A percentile compares a stretch with the other conserved stretches of the same genome.
phyloP scores from a whole-genome alignment of 1,140 invertebrate species.

The Stratiolaelaps scimitus region DNA sequence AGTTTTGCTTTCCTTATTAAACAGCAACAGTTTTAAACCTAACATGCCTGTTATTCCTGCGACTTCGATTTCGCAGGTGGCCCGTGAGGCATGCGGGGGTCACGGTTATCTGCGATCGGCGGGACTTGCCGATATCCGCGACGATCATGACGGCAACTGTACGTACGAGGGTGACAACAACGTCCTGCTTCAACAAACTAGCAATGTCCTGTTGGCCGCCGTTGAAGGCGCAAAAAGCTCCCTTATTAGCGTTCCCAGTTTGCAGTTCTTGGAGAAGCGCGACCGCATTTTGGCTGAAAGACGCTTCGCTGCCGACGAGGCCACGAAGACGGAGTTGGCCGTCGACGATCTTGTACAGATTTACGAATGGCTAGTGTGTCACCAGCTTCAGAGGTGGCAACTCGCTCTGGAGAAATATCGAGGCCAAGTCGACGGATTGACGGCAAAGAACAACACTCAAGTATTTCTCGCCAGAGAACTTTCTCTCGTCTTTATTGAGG shows the following conservation, averaged over 20 bases:
- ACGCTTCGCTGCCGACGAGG: neutral
- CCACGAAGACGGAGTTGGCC: neutral
- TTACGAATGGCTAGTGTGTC: slow-evolving; percentile 68
- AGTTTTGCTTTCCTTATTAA: too few relatives aligned
- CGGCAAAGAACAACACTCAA: slow-evolving; percentile 63
- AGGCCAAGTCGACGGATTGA: slow-evolving; percentile 54
- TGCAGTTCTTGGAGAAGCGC: slow-evolving; percentile 9
- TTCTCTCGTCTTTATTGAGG: slow-evolving; percentile 59
- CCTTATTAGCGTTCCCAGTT: neutral
- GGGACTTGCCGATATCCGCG: slow-evolving; percentile 64
- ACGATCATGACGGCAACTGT: slow-evolving; percentile 77
- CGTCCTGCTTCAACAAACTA: slow-evolving; percentile 82
- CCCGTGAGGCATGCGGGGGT: slow-evolving; percentile 71
- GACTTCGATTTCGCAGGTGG: neutral
- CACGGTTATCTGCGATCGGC: slow-evolving; percentile 52
- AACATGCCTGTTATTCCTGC: too few relatives aligned
- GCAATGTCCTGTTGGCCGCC: slow-evolving; percentile 63
- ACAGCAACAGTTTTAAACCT: too few relatives aligned
- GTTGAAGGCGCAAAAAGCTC: slow-evolving; percentile 20
- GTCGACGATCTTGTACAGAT: slow-evolving; percentile 47
- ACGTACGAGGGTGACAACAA: slow-evolving; percentile 96
- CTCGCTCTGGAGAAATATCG: slow-evolving; percentile 43
- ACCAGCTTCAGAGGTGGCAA: slow-evolving; percentile 54
- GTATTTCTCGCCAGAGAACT: slow-evolving; percentile 62
- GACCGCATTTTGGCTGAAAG: neutral